Evolutionary conservation across 1,140 invertebrate species (phyloP).

Genomic region (Hirudo medicinalis): DNA sequence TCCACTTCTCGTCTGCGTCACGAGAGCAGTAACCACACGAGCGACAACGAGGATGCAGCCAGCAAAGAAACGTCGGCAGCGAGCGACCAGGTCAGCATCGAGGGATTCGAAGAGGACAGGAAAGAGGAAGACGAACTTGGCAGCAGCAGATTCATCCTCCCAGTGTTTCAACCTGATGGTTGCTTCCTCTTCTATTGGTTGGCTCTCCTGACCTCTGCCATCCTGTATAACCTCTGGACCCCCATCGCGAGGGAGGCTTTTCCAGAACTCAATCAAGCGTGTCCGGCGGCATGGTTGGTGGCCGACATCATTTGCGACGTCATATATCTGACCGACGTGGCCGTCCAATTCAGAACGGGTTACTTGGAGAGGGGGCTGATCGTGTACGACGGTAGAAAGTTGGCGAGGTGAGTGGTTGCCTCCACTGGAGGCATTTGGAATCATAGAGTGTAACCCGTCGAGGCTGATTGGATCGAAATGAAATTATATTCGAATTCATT

Average conservation of each 20-base stretch:
- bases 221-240: slow-evolving; percentile 89
- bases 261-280: slow-evolving; percentile 51
- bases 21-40: not conserved
- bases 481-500: too few relatives aligned
- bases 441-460: too few relatives aligned
- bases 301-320: slow-evolving; percentile 71
- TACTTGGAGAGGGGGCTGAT: slow-evolving; percentile 86
- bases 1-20: not conserved
- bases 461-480: too few relatives aligned
- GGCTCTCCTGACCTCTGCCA: slow-evolving; percentile 68
- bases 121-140: slow-evolving; percentile 18
- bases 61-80: slow-evolving; percentile 78
- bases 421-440: too few relatives aligned
- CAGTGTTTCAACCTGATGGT: slow-evolving; percentile 83
- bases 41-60: slow-evolving; percentile 58
- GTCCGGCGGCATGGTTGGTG: slow-evolving; percentile 57
- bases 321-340: slow-evolving; percentile 71
- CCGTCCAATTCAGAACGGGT: slow-evolving; percentile 81
- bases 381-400: slow-evolving; percentile 76
- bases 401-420: slow-evolving; percentile 47
- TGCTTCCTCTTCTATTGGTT: slow-evolving; percentile 93
- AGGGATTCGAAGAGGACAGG: slow-evolving; percentile 52
- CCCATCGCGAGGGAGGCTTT: slow-evolving; percentile 84
- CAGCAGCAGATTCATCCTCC: slow-evolving; percentile 7
- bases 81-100: slow-evolving; percentile 55